A percentile compares a stretch with the other conserved stretches of the same genome.
Evolutionary conservation across 37 sponge, comb jelly and placozoan species (phyloP).

Genomic region (Petrosia ficiformis): DNA sequence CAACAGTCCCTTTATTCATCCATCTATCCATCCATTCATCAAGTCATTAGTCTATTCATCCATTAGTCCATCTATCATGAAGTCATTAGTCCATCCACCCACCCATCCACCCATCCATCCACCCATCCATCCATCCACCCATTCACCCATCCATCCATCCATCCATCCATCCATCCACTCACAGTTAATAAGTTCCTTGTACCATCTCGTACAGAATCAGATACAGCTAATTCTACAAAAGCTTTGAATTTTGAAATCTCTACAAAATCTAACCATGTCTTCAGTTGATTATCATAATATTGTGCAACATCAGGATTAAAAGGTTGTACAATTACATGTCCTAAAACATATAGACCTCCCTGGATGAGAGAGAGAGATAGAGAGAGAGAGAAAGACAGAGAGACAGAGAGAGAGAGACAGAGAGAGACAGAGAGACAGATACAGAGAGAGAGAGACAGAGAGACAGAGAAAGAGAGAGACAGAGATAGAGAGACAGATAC

Average conservation of each 20-base stretch:
- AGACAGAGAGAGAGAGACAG: not conserved
- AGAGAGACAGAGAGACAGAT: too few relatives aligned
- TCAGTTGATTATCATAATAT: conserved; percentile 48
- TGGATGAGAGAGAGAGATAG: conserved; percentile 1
- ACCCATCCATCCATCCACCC: too few relatives aligned
- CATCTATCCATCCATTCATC: not conserved
- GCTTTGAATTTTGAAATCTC: conserved; percentile 86
- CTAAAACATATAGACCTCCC: conserved; percentile 88
- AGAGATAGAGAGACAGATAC: too few relatives aligned
- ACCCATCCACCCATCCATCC: too few relatives aligned
- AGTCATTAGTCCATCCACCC: too few relatives aligned
- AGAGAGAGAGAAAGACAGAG: not conserved
- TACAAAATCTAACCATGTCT: conserved; percentile 90
- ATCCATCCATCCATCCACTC: too few relatives aligned
- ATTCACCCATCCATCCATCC: too few relatives aligned
- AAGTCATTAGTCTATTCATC: not conserved
- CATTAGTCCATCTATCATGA: too few relatives aligned
- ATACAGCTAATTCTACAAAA: conserved; percentile 89
- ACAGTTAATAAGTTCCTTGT: conserved; percentile 76
- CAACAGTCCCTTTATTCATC: too few relatives aligned
- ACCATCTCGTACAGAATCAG: conserved; percentile 72
- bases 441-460: too few relatives aligned
- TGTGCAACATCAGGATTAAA: conserved; percentile 59
- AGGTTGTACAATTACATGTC: conserved; percentile 71
- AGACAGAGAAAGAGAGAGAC: too few relatives aligned